Evolutionary conservation across 2,797 vertebrate species (phyloP).

Genomic region (Chanos chanos): DNA sequence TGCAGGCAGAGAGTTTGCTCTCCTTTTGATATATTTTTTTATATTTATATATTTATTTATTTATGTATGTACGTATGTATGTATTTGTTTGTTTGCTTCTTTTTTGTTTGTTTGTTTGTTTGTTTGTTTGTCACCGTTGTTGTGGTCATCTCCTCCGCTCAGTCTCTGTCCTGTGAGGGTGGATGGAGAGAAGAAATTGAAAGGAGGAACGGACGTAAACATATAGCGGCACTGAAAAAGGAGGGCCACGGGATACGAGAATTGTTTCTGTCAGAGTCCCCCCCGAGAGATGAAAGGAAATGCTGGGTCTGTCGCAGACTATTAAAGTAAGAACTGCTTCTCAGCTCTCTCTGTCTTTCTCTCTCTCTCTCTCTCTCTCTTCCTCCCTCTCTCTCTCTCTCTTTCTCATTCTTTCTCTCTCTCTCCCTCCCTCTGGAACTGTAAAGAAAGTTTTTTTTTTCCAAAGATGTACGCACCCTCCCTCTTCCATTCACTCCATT

Average conservation of each 20-base stretch:
- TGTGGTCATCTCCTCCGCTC: constrained; percentile 3
- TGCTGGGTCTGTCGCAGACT: constrained; percentile 67
- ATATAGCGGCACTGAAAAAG: constrained; percentile 25
- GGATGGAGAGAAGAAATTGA: constrained; percentile 42
- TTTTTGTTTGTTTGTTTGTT: too few species aligned
- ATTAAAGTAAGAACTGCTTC: constrained; percentile 58
- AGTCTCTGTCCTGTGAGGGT: constrained; percentile 11
- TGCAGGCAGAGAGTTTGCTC: constrained; percentile 9
- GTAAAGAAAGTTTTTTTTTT: constrained; percentile 9
- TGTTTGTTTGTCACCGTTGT: too few species aligned
- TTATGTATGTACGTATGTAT: too few species aligned
- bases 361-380: background rate
- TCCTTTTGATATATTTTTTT: constrained; percentile 3
- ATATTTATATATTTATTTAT: constrained; percentile 1
- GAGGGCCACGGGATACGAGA: constrained; percentile 43
- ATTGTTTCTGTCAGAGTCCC: constrained; percentile 70
- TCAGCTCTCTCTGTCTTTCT: constrained; percentile 14
- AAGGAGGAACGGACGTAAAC: constrained; percentile 31
- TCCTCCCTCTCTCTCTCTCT: background rate
- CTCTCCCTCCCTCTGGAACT: background rate
- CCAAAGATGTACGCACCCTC: too few species aligned
- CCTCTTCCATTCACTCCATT: background rate
- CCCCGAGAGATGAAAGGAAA: constrained; percentile 73
- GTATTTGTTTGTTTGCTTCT: too few species aligned
- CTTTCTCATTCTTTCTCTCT: background rate